Evolutionary conservation across 2,797 vertebrate species (phyloP).

Genomic region (Coilia nasus): DNA sequence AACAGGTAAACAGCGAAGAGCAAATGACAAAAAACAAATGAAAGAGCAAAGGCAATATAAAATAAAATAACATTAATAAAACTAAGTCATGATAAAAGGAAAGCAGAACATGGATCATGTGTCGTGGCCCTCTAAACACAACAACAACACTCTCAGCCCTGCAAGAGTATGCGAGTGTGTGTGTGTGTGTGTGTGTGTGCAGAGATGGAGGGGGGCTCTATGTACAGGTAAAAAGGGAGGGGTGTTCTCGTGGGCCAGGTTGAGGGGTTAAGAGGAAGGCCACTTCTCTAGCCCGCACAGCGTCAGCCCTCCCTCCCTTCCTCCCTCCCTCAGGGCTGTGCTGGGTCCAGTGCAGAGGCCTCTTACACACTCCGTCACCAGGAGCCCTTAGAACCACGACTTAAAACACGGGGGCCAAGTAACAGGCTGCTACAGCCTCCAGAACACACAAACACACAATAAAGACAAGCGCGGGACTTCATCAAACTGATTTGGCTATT

Average conservation of each 20-base stretch:
- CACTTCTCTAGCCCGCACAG: background rate
- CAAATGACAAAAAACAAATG: conserved; percentile 4
- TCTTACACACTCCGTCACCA: background rate
- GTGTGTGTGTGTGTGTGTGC: conserved; percentile 20
- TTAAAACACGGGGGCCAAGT: background rate
- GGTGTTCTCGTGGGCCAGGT: background rate
- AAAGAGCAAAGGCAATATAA: conserved; percentile 10
- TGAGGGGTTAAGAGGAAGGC: background rate
- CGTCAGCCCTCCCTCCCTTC: no score
- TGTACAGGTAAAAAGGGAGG: background rate
- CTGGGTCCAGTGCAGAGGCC: background rate
- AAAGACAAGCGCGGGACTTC: background rate
- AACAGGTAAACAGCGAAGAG: conserved; percentile 27
- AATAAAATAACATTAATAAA: conserved; percentile 18
- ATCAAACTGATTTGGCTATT: conserved; percentile 18
- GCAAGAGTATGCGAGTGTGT: background rate
- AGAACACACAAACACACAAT: background rate
- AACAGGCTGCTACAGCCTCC: background rate
- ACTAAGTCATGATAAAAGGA: background rate
- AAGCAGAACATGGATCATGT: background rate
- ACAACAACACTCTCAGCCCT: background rate
- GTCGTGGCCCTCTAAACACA: background rate
- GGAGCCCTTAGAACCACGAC: background rate
- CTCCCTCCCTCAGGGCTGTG: background rate
- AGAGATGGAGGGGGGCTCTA: background rate